A percentile compares a stretch with the other conserved stretches of the same genome.
phyloP scores from a whole-genome alignment of 2,888 invertebrate species.

The Harmothoe impar region DNA sequence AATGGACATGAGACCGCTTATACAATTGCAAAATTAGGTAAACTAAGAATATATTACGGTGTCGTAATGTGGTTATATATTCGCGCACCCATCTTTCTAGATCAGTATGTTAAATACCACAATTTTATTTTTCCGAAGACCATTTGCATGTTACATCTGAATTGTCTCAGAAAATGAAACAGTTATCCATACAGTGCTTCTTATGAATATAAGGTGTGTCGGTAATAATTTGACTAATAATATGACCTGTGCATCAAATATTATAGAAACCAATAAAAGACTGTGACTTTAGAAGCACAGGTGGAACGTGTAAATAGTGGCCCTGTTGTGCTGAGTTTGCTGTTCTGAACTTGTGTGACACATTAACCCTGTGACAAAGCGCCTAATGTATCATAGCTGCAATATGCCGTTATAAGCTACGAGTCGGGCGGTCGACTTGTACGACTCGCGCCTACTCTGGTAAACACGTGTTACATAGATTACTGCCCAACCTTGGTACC shows the following conservation, averaged over 20 bases:
- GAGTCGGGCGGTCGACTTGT: neutral
- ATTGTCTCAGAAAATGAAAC: neutral
- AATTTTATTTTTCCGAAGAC: no score
- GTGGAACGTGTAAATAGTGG: neutral
- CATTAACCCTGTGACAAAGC: neutral
- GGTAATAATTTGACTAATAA: neutral
- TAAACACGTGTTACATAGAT: neutral
- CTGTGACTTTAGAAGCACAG: neutral
- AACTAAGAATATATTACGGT: neutral
- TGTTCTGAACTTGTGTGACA: neutral
- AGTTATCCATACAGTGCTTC: neutral
- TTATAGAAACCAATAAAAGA: neutral
- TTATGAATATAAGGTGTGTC: neutral
- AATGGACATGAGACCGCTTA: neutral
- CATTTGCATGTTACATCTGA: neutral
- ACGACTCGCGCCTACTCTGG: neutral
- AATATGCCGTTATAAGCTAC: neutral
- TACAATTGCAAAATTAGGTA: constrained; percentile 10
- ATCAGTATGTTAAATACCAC: no score
- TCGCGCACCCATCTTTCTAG: neutral
- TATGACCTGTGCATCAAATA: neutral
- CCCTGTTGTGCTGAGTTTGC: constrained; percentile 13
- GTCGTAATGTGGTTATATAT: constrained; percentile 25
- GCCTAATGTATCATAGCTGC: neutral
- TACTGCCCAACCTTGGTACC: neutral